Base-by-base conservation (phyloP, 2,888 invertebrate genomes). In the Folsomia candida region DNA sequence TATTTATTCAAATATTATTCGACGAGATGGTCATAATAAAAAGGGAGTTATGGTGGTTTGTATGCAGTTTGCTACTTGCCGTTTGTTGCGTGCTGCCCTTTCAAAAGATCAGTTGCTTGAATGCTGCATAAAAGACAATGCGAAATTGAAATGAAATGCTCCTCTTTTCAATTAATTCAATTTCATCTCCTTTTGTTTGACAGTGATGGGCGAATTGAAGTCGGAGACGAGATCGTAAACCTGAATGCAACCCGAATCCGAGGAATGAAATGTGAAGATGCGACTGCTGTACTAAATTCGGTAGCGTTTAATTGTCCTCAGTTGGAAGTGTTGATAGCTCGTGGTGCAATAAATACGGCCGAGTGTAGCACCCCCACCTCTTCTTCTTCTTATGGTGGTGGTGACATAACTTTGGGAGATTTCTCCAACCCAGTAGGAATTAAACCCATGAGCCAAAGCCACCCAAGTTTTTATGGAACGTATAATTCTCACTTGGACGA, bases 161-260 rank as follows among this genome's bases (percentile, higher is more conserved):
- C 9, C 25, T 18, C n/a, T 28, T 54, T 68, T 28, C 26, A 63
- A 59, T 68, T 69, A 25, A 25, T 67, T 51, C 54, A 25, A 67
- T 51, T 51, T 27, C 20, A 66, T 70, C 47, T 61, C 65, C 27
- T 64, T 28, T 66, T 63, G 26, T 58, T 62, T 85, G 83, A 69
- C 83, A 88, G 88, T 79, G 89, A 90, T 80, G 89, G 89, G 0
- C 86, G 88, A 1, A 82, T 91, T 68, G 85, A 86, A 68, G 86
- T 89, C 37, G 90, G 90, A 18, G 91, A 91, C 81, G 89, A 90
- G 81, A 86, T 91, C 27, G 85, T 91, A 27, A 89, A 89, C 76
- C 89, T 90, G 3, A 90, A 91, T 81, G 90, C 90, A 14, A 86
- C 87, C 73, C 85, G 89, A 78, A 84, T 91, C 63, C 86, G 88